Evolutionary conservation across 2,797 vertebrate genomes (phyloP).

Genomic region (Micrastur ruficollis): DNA sequence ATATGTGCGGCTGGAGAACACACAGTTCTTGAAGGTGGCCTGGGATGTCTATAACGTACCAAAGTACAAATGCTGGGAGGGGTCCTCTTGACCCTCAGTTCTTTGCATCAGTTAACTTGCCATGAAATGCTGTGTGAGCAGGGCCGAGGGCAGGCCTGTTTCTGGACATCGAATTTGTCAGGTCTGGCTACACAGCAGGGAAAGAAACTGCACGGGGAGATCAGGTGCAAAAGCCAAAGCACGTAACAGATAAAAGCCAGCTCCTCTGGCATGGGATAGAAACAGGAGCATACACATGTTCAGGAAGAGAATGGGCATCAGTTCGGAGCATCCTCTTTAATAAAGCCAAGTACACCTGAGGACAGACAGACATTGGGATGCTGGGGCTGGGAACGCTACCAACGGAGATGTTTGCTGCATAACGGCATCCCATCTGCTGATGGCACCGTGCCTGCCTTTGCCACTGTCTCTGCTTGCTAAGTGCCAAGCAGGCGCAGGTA

Average conservation of each 20-base stretch:
- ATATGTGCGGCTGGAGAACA: background rate
- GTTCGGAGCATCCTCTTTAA: background rate
- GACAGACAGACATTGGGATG: constrained; percentile 37
- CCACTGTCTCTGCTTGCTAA: background rate
- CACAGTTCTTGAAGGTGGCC: background rate
- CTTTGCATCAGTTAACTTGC: background rate
- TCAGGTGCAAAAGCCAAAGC: background rate
- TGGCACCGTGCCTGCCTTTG: constrained; percentile 28
- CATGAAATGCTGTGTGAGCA: background rate
- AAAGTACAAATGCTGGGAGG: background rate
- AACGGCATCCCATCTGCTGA: constrained; percentile 2
- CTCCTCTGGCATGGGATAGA: background rate
- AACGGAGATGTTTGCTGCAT: background rate
- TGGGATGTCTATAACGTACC: background rate
- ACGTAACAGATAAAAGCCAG: background rate
- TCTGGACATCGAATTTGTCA: background rate
- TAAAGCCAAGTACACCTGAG: constrained; percentile 50
- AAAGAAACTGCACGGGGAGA: background rate
- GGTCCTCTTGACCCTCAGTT: background rate
- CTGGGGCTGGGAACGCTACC: constrained; percentile 31
- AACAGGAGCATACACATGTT: constrained; percentile 29
- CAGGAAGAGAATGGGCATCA: constrained; percentile 4
- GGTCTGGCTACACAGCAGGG: background rate
- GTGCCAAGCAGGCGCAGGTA: constrained; percentile 22
- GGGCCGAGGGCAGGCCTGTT: background rate